Evolutionary conservation across 1,140 invertebrate species (phyloP), one percentile per base, ranked within the genome.

Genomic region (Bombus turneri): DNA sequence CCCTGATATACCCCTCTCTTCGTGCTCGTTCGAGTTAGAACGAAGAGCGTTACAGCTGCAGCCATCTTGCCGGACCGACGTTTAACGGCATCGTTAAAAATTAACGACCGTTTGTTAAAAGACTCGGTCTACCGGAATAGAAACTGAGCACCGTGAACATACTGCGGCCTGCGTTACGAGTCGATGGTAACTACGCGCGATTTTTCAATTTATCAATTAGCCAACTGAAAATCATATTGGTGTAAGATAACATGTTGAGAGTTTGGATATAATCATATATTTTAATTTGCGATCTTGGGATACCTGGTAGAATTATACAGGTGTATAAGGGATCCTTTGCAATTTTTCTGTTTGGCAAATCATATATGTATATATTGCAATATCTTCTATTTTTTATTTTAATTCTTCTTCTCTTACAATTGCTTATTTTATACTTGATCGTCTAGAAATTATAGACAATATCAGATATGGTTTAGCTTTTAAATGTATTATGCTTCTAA

Each of bases 71-170:
- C 80, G 86, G 80, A 78, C 79, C 85, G 86, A 68, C 68, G 74
- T 87, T 93, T 93, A 93, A 93, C 87, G 88, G 91, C 91, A 83
- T 91, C 91, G 91, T 93, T 93, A 93, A 93, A 87, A 62, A 84
- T 93, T 92, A 92, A 93, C 92, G 92, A 89, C 84, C 91, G 91
- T 93, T 93, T 92, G 92, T 93, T 92, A 90, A 90, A 92, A 86
- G 87, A 81, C 85, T 87, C 71, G 71, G 53, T 74, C 88, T 92
- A 91, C 92, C 86, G 91, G 88, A 93, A 93, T 92, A 93, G 91
- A 92, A 85, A 91, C 83, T 43, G 73, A 69, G 68, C 81, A 83
- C 39, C 76, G 64, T 84, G 84, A 90, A 87, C 84, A 83, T 47
- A 81, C 79, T 62, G 68, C 68, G 62, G 74, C 75, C 62, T 85